These are phyloP conservation scores for Elephas maximus DNA, from an alignment of 2,113 vertebrate genomes.

Conservation along the genomic window DNA sequence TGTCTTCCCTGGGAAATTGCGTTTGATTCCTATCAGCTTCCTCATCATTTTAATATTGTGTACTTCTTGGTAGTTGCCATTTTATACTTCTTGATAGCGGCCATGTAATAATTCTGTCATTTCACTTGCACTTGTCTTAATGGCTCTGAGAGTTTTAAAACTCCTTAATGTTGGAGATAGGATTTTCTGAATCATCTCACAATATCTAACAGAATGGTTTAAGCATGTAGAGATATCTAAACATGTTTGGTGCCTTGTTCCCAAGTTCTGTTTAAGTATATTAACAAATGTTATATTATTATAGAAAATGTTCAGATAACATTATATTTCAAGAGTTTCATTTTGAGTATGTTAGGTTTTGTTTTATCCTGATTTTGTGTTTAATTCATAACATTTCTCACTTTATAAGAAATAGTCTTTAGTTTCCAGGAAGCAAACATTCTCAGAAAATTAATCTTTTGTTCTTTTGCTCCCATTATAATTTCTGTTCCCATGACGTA, in stretches of 20 bases:
- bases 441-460: slow-evolving; percentile 37
- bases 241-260: not conserved
- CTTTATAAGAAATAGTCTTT: slow-evolving; percentile 54
- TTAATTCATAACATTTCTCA: slow-evolving; percentile 31
- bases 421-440: slow-evolving; percentile 31
- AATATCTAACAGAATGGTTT: not conserved
- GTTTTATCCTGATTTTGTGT: slow-evolving; percentile 11
- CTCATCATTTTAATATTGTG: not conserved
- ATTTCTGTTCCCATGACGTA: not conserved
- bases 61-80: not conserved
- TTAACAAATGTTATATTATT: not conserved
- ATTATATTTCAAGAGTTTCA: not conserved
- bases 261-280: slow-evolving; percentile 28
- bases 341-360: not conserved
- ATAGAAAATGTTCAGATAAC: not conserved
- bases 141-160: not conserved
- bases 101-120: slow-evolving; percentile 1
- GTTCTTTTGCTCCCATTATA: not conserved
- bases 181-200: not conserved
- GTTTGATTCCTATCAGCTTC: not conserved
- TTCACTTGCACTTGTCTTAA: not conserved
- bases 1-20: not conserved
- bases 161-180: not conserved
- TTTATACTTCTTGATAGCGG: not conserved
- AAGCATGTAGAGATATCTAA: not conserved